Conservation (phyloP, 2,888 invertebrate genomes). For the Trisateles emortualis region DNA sequence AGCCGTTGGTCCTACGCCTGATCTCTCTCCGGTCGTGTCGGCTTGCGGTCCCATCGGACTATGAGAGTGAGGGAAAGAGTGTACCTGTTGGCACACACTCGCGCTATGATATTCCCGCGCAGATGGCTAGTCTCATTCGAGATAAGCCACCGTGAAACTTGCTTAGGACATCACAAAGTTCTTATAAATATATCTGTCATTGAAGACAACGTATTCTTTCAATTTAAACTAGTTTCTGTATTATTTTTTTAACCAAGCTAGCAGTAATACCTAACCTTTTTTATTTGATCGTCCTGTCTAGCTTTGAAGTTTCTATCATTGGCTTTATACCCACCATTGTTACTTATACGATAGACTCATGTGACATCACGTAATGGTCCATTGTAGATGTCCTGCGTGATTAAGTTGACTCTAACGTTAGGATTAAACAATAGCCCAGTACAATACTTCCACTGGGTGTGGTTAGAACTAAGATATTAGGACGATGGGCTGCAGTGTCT, state of each 20-base stretch:
- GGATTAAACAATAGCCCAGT: conserved; percentile 11
- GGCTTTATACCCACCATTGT: conserved; percentile 7
- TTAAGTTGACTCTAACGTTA: conserved; percentile 5
- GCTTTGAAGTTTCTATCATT: background rate
- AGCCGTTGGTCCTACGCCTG: too few relatives aligned
- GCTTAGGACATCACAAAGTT: background rate
- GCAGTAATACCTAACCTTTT: background rate
- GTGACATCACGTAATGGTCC: conserved; percentile 19
- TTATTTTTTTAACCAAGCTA: background rate
- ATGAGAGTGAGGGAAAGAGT: too few relatives aligned
- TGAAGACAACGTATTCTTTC: too few relatives aligned
- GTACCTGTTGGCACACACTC: too few relatives aligned
- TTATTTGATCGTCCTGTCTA: conserved; percentile 10
- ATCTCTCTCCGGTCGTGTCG: too few relatives aligned
- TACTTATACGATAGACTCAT: conserved; percentile 5
- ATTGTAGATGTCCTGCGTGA: conserved; percentile 11
- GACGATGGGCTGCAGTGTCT: conserved; percentile 4
- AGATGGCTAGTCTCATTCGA: too few relatives aligned
- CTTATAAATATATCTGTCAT: background rate
- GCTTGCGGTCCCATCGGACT: too few relatives aligned
- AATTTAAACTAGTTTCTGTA: background rate
- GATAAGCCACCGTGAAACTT: too few relatives aligned
- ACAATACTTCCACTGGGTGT: background rate
- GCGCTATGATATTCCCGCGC: too few relatives aligned
- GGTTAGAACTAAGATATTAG: conserved; percentile 7